Conservation (phyloP, 2,797 vertebrate species). For the Zalophus californianus region DNA sequence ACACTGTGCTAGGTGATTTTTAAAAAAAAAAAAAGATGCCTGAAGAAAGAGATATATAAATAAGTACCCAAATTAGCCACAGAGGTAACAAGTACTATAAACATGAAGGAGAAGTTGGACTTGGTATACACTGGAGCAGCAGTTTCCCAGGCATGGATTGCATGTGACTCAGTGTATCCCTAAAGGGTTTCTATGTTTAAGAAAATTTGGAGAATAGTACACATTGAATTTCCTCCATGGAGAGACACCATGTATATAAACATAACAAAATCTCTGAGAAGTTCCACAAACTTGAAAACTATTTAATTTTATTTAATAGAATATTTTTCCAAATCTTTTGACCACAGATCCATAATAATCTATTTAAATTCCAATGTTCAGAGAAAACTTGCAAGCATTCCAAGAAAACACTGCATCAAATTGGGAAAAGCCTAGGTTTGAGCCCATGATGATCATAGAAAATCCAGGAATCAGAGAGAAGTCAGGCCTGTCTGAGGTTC, state of each 20-base stretch:
- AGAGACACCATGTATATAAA: neutral
- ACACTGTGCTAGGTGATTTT: neutral
- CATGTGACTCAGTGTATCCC: neutral
- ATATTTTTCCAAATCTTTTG: neutral
- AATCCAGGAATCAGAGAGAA: neutral
- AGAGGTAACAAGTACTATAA: neutral
- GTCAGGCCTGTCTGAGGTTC: neutral
- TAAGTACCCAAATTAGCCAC: neutral
- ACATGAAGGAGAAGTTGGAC: neutral
- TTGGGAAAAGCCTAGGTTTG: neutral
- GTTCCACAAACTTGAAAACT: neutral
- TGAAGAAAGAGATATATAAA: neutral
- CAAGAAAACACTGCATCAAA: neutral
- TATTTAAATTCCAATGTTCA: neutral
- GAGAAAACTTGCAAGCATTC: neutral
- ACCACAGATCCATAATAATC: neutral
- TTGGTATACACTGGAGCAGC: neutral
- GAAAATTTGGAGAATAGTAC: neutral
- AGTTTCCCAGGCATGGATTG: neutral
- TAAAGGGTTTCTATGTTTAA: neutral
- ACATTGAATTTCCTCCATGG: neutral
- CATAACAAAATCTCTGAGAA: neutral
- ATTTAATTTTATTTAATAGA: slow-evolving; percentile 5
- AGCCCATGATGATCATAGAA: neutral
- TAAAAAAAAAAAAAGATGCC: neutral